These are phyloP conservation scores for Lethocerus indicus DNA, from an alignment of 1,140 invertebrate genomes.

Conservation along the genomic window DNA sequence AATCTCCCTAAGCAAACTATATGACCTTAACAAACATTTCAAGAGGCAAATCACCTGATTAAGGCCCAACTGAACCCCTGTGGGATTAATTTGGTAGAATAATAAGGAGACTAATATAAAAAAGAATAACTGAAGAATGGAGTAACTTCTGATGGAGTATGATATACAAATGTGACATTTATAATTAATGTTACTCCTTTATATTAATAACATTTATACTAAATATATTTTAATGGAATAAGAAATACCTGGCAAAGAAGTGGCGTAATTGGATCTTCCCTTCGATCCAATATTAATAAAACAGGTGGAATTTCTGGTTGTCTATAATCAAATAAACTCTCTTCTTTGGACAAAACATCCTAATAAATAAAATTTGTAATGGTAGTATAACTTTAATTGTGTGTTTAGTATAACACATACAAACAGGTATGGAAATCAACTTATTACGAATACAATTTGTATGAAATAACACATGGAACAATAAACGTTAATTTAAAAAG, in stretches of 20 bases:
- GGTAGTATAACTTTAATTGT: neutral
- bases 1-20: too few species aligned
- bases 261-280: constrained; percentile 90
- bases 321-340: constrained; percentile 68
- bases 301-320: constrained; percentile 52
- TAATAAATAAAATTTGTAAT: constrained; percentile 19
- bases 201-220: too few species aligned
- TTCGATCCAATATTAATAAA: constrained; percentile 74
- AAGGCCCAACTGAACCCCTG: too few species aligned
- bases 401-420: neutral
- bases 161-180: too few species aligned
- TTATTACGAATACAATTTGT: too few species aligned
- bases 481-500: too few species aligned
- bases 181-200: neutral
- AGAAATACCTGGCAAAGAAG: constrained; percentile 66
- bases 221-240: constrained; percentile 4
- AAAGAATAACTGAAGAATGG: too few species aligned
- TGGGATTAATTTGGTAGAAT: neutral
- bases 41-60: too few species aligned
- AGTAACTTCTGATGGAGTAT: too few species aligned
- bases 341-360: constrained; percentile 74
- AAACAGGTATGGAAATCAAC: neutral
- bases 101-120: neutral
- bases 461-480: too few species aligned
- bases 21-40: too few species aligned